Evolutionary conservation across 2,797 vertebrate species (phyloP).

Genomic region (Pampus argenteus): DNA sequence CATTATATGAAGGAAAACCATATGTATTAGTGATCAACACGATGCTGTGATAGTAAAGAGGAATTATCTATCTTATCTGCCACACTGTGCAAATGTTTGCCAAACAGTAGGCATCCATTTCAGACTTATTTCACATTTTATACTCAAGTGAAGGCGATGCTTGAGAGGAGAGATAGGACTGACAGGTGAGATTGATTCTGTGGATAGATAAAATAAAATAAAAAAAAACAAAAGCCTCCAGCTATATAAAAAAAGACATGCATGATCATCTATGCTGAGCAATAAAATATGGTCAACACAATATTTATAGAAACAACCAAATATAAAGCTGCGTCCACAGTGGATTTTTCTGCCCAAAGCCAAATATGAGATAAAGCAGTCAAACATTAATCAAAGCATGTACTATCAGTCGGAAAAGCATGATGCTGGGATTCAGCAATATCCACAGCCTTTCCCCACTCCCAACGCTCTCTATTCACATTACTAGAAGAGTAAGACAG

Average conservation of each 20-base stretch:
- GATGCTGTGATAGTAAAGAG: constrained; percentile 7
- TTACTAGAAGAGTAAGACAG: constrained; percentile 49
- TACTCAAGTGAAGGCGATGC: not conserved
- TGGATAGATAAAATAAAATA: constrained; percentile 17
- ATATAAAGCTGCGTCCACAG: constrained; percentile 35
- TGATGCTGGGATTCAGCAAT: constrained; percentile 53
- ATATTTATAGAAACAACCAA: constrained; percentile 36
- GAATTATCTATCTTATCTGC: constrained; percentile 23
- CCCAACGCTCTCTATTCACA: constrained; percentile 52
- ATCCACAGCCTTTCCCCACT: constrained; percentile 43
- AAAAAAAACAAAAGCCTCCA: constrained; percentile 27
- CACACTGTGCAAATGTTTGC: constrained; percentile 28
- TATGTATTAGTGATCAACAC: constrained; percentile 10
- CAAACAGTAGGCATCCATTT: constrained; percentile 21
- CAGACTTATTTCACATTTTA: constrained; percentile 2
- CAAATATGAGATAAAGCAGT: constrained; percentile 59
- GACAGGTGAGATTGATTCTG: constrained; percentile 8
- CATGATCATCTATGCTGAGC: constrained; percentile 19
- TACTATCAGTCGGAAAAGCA: constrained; percentile 52
- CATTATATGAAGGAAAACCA: not conserved
- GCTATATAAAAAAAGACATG: constrained; percentile 24
- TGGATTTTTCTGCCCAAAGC: constrained; percentile 35
- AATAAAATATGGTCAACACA: constrained; percentile 29
- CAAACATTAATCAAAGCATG: constrained; percentile 65
- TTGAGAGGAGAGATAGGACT: not conserved